Percentiles rank a stretch among this genome's conserved stretches.
phyloP scores from a whole-genome alignment of 2,888 invertebrate species.

The Machimus rusticus region DNA sequence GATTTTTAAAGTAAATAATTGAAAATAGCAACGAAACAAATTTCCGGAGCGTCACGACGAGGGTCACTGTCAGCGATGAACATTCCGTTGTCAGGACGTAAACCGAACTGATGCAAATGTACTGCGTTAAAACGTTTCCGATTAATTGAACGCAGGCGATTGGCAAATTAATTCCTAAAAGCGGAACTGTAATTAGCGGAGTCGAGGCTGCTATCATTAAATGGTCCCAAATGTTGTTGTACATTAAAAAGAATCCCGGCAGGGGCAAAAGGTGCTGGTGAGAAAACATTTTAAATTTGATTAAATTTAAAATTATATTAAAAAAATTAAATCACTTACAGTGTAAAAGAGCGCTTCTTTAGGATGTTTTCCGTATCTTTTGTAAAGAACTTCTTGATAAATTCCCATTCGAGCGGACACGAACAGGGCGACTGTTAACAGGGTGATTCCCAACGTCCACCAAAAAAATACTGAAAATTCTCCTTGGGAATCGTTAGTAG shows the following conservation, averaged over 20 bases:
- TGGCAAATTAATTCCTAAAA: conserved; percentile 73
- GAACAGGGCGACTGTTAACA: conserved; percentile 87
- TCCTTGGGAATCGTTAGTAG: background rate
- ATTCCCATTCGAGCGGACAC: conserved; percentile 95
- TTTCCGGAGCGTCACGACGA: conserved; percentile 95
- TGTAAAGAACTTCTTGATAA: conserved; percentile 88
- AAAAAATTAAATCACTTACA: conserved; percentile 59
- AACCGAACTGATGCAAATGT: conserved; percentile 93
- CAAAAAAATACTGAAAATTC: conserved; percentile 64
- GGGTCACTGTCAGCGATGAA: conserved; percentile 90
- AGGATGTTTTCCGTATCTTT: conserved; percentile 88
- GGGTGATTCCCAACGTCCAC: conserved; percentile 77
- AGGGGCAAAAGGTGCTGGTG: conserved; percentile 85
- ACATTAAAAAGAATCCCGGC: conserved; percentile 85
- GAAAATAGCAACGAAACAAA: conserved; percentile 95
- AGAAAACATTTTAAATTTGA: conserved; percentile 51
- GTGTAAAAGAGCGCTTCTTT: conserved; percentile 87
- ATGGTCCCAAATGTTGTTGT: conserved; percentile 80
- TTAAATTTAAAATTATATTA: background rate
- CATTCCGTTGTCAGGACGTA: conserved; percentile 94
- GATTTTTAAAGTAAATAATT: conserved; percentile 90
- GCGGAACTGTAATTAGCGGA: conserved; percentile 65
- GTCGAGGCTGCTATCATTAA: conserved; percentile 75
- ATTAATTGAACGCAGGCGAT: conserved; percentile 78
- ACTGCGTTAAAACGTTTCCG: conserved; percentile 89